Conservation (phyloP, 2,113 vertebrate genomes). For the Coptodon bakossiorum region DNA sequence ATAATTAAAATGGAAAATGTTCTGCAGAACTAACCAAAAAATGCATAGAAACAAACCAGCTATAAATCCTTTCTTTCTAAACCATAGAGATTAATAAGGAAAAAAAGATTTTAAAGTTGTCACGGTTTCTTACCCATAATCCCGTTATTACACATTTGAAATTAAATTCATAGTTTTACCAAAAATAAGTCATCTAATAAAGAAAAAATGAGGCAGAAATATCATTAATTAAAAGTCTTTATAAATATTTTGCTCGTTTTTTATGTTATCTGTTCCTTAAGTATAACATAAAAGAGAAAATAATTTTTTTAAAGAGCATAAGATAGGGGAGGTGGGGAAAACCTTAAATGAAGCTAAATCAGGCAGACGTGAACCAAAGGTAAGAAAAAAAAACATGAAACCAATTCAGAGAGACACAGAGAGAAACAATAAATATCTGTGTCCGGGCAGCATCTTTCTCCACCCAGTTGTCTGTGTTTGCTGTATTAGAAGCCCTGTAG, state of each 20-base stretch:
- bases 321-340: background rate
- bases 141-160: background rate
- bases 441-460: conserved; percentile 18
- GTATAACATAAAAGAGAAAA: background rate
- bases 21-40: background rate
- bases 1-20: background rate
- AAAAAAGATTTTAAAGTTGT: background rate
- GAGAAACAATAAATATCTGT: conserved; percentile 20
- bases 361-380: background rate
- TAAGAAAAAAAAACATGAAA: background rate
- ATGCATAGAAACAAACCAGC: background rate
- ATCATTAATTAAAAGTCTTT: background rate
- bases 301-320: background rate
- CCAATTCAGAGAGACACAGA: background rate
- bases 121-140: background rate
- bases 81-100: background rate
- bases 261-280: background rate
- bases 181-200: background rate
- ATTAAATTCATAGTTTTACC: background rate
- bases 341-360: background rate
- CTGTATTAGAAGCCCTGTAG: conserved; percentile 39
- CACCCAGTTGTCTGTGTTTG: conserved; percentile 54
- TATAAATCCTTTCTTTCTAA: background rate
- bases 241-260: background rate
- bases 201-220: background rate